A percentile compares a stretch with the other conserved stretches of the same genome.
Evolutionary conservation across 2,888 invertebrate species (phyloP).

Genomic region (Eudasyphora cyanicolor): DNA sequence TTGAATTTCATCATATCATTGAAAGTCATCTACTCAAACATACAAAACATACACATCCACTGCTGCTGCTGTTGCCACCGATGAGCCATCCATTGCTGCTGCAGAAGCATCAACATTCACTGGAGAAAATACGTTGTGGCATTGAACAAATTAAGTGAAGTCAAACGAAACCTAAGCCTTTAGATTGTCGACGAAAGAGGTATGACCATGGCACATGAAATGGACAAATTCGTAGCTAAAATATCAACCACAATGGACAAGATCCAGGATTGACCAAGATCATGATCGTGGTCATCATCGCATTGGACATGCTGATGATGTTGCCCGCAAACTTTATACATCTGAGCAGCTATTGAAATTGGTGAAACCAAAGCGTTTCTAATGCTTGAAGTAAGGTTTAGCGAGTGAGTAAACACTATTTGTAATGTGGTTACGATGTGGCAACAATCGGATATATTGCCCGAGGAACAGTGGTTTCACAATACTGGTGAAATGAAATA

Average conservation of each 20-base stretch:
- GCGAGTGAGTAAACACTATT: too few relatives aligned
- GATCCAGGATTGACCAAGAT: not conserved
- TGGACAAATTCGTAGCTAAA: not conserved
- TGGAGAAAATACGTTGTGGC: conserved; percentile 25
- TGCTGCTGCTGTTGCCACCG: not conserved
- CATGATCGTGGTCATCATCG: not conserved
- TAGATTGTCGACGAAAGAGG: not conserved
- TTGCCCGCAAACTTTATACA: not conserved
- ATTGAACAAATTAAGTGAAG: conserved; percentile 31
- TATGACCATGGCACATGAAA: not conserved
- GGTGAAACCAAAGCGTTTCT: too few relatives aligned
- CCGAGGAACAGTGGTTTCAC: too few relatives aligned
- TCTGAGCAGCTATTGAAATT: too few relatives aligned
- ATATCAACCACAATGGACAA: not conserved
- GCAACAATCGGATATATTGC: too few relatives aligned
- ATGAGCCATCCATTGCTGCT: not conserved
- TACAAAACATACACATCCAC: not conserved
- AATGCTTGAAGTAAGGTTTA: too few relatives aligned
- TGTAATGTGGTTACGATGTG: too few relatives aligned
- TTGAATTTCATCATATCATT: conserved; percentile 39
- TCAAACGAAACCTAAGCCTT: not conserved
- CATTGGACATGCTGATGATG: not conserved
- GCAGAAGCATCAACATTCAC: not conserved
- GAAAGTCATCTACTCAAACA: conserved; percentile 20
- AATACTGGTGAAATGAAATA: too few relatives aligned